Evolutionary conservation across 2,113 vertebrate species (phyloP).

Genomic region (Tiliqua scincoides): DNA sequence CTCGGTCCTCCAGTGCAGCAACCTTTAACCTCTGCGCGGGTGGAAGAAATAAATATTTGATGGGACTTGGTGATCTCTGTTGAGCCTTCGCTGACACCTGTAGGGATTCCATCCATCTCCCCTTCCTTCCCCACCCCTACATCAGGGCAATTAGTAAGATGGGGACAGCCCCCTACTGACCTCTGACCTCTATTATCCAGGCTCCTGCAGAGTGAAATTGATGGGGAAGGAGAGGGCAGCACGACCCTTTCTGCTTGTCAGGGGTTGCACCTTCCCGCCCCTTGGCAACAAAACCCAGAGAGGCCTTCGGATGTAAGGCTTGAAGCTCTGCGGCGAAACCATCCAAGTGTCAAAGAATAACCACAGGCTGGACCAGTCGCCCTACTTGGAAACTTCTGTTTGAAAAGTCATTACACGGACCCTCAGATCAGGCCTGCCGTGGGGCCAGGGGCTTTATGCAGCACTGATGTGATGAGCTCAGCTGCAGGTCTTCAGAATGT

Average conservation of each 20-base stretch:
- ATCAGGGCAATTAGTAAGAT: slow-evolving; percentile 29
- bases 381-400: too few species aligned
- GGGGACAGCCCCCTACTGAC: slow-evolving; percentile 19
- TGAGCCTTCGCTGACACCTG: slow-evolving; percentile 20
- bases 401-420: not conserved
- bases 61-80: not conserved
- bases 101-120: not conserved
- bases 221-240: not conserved
- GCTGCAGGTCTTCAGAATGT: not conserved
- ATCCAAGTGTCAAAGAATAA: not conserved
- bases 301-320: not conserved
- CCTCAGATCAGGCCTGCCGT: too few species aligned
- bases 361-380: not conserved
- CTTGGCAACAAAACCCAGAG: not conserved
- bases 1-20: not conserved
- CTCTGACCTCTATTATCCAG: slow-evolving; percentile 13
- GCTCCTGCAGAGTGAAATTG: not conserved
- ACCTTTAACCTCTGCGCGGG: slow-evolving; percentile 13
- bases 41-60: slow-evolving; percentile 38
- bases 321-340: too few species aligned
- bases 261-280: too few species aligned
- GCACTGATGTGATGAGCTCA: not conserved
- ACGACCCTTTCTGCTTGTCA: too few species aligned
- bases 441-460: too few species aligned
- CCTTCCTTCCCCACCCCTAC: not conserved